phyloP scores from a whole-genome alignment of 2,888 invertebrate species.

The Oxycera nigricornis region DNA sequence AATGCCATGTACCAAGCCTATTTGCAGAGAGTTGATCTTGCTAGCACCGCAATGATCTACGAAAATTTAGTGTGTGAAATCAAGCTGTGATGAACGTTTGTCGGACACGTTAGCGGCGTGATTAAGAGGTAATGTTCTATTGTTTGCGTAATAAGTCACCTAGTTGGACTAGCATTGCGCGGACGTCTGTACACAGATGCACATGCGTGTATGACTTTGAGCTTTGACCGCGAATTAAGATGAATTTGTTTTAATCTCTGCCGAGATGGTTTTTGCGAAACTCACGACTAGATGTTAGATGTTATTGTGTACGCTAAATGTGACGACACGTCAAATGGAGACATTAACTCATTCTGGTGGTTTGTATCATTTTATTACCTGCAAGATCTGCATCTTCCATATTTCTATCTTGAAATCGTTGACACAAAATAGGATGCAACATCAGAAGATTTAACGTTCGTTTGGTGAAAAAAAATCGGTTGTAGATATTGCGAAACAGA shows the following conservation, averaged over 20 bases:
- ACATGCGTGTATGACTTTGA: slow-evolving; percentile 13
- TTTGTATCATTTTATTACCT: background rate
- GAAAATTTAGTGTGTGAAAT: slow-evolving; percentile 11
- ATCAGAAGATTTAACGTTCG: background rate
- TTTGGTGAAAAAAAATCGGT: too few relatives aligned
- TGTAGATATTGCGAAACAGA: too few relatives aligned
- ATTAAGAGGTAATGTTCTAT: slow-evolving; percentile 39
- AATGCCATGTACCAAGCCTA: background rate
- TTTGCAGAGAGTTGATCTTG: background rate
- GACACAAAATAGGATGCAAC: background rate
- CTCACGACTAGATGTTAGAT: background rate
- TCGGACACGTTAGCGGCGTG: slow-evolving; percentile 14
- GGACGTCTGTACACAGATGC: slow-evolving; percentile 3
- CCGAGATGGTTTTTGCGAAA: background rate
- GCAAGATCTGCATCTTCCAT: too few relatives aligned
- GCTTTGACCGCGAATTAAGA: slow-evolving; percentile 8
- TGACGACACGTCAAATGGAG: background rate
- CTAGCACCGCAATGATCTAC: background rate
- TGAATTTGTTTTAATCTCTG: background rate
- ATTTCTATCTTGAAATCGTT: background rate
- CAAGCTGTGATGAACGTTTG: slow-evolving; percentile 19
- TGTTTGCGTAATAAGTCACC: slow-evolving; percentile 25
- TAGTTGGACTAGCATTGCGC: slow-evolving; percentile 6
- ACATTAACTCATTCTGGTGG: background rate
- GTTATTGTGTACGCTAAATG: background rate